Conservation (phyloP, 2,113 vertebrate species). For the Erpornis zantholeuca region DNA sequence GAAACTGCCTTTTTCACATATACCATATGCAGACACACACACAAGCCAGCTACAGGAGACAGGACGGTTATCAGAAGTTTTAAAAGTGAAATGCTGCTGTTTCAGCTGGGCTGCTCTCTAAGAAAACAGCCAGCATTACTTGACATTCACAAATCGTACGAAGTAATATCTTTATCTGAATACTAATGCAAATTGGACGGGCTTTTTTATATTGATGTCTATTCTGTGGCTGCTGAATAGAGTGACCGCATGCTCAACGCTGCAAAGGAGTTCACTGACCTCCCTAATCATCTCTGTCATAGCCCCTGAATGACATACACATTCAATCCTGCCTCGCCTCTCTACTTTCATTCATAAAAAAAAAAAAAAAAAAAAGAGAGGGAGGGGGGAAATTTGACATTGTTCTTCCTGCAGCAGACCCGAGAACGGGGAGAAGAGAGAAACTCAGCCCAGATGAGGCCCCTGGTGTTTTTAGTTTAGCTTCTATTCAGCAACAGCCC, state of each 20-base stretch:
- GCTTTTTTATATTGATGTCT: slow-evolving; percentile 63
- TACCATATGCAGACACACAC: rapidly evolving
- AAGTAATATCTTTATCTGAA: slow-evolving; percentile 75
- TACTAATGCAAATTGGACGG: slow-evolving; percentile 70
- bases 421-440: slow-evolving; percentile 38
- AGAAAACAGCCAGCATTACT: slow-evolving; percentile 42
- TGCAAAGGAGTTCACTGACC: slow-evolving; percentile 72
- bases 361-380: neutral
- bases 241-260: slow-evolving; percentile 64
- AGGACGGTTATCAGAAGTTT: neutral
- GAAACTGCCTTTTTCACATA: neutral
- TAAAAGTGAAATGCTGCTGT: neutral
- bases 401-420: slow-evolving; percentile 57
- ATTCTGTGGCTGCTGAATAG: slow-evolving; percentile 69
- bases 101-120: slow-evolving; percentile 9
- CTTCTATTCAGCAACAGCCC: slow-evolving; percentile 66
- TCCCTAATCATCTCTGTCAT: slow-evolving; percentile 71
- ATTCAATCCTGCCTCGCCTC: slow-evolving; percentile 66
- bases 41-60: neutral
- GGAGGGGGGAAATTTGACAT: slow-evolving; percentile 33
- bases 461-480: slow-evolving; percentile 68
- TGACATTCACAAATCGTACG: slow-evolving; percentile 67
- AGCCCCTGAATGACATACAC: slow-evolving; percentile 71
- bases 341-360: slow-evolving; percentile 74
- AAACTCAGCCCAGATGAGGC: slow-evolving; percentile 65